phyloP scores from a whole-genome alignment of 2,797 vertebrate species.

The Emydoidea blandingii region DNA sequence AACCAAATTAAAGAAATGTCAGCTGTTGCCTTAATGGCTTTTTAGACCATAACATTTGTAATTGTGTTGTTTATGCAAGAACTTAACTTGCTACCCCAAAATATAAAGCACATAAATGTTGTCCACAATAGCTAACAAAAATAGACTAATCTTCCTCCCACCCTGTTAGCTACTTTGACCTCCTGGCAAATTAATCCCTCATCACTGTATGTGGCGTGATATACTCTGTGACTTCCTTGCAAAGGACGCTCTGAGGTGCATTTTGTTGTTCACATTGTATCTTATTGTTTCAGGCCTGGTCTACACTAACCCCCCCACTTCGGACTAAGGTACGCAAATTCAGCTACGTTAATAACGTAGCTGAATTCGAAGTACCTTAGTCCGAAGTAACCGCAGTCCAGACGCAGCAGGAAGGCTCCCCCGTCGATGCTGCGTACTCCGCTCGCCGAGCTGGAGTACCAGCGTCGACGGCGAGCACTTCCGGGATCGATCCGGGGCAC shows the following conservation, averaged over 20 bases:
- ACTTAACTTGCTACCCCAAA: fast-evolving
- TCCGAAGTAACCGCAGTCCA: too few relatives aligned
- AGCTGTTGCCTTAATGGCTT: background rate
- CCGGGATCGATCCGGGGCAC: too few relatives aligned
- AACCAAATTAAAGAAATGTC: background rate
- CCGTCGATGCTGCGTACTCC: too few relatives aligned
- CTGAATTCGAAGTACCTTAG: too few relatives aligned
- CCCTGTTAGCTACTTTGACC: background rate
- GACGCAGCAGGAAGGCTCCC: too few relatives aligned
- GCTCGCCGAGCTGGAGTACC: too few relatives aligned
- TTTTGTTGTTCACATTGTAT: background rate
- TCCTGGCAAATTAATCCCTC: background rate
- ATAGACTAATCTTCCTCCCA: background rate
- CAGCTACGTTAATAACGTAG: too few relatives aligned
- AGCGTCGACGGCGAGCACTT: too few relatives aligned
- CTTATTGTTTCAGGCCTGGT: background rate
- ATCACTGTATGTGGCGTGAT: background rate
- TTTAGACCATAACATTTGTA: background rate
- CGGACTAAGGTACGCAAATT: too few relatives aligned
- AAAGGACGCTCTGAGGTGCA: background rate
- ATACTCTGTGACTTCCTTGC: background rate
- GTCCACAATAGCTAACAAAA: background rate
- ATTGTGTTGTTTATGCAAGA: background rate
- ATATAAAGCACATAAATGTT: background rate
- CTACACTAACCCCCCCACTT: too few relatives aligned